phyloP scores from a whole-genome alignment of 2,888 invertebrate species.

The Spialia ferax region DNA sequence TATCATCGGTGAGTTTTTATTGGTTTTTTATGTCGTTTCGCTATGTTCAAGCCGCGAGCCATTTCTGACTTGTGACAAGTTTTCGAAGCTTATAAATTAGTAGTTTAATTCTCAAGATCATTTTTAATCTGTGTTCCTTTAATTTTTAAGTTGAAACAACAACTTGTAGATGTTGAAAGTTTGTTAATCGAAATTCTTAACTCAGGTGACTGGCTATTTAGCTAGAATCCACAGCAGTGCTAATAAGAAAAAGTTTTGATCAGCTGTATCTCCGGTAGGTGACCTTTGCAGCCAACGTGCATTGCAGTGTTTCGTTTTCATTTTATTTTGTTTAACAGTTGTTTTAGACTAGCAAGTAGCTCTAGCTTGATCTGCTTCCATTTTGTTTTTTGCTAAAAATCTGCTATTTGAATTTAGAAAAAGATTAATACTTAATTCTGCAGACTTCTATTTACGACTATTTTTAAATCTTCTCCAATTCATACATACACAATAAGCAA shows the following conservation, averaged over 20 bases:
- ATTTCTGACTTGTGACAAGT: background rate
- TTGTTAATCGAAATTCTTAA: background rate
- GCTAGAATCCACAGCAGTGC: background rate
- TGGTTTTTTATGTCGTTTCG: conserved; percentile 12
- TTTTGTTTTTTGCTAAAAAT: background rate
- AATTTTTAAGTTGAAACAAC: background rate
- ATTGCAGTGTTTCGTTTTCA: background rate
- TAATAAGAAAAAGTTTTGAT: conserved; percentile 8
- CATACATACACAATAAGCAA: too few relatives aligned
- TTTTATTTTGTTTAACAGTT: background rate
- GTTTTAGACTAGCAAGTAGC: background rate
- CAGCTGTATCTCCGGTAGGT: background rate
- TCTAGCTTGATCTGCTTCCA: background rate
- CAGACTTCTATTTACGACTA: too few relatives aligned
- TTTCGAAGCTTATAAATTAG: background rate
- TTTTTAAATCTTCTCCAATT: too few relatives aligned
- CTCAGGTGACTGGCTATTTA: background rate
- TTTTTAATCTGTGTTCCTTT: background rate
- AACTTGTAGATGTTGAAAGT: background rate
- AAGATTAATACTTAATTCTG: too few relatives aligned
- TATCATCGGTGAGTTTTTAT: conserved; percentile 56
- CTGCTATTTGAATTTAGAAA: background rate
- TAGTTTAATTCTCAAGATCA: background rate
- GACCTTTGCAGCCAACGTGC: conserved; percentile 8
- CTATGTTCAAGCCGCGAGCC: background rate